Conservation (phyloP, 1,140 invertebrate genomes). For the Elymnias hypermnestra region DNA sequence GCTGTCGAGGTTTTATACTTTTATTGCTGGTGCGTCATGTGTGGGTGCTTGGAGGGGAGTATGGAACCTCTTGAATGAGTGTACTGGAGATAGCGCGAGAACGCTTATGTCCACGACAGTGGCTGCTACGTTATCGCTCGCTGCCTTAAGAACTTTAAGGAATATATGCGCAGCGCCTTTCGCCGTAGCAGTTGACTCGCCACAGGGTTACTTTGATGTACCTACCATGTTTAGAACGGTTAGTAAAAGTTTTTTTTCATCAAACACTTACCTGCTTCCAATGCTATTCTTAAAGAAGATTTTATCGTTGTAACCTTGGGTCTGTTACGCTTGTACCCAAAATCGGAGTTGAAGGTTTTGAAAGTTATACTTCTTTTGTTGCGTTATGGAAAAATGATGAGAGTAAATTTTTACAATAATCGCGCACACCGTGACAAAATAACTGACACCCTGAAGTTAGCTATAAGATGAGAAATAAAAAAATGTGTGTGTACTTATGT, state of each 20-base stretch:
- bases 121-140: conserved; percentile 80
- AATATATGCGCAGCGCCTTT: conserved; percentile 90
- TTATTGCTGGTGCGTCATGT: conserved; percentile 84
- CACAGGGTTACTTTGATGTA: conserved; percentile 86
- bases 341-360: too few species aligned
- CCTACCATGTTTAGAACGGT: conserved; percentile 86
- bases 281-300: too few species aligned
- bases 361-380: too few species aligned
- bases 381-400: too few species aligned
- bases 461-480: too few species aligned
- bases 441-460: too few species aligned
- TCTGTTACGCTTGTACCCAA: too few species aligned
- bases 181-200: conserved; percentile 83
- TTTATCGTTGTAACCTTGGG: too few species aligned
- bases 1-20: conserved; percentile 85
- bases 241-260: too few species aligned
- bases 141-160: conserved; percentile 80
- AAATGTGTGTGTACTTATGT: too few species aligned
- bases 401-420: too few species aligned
- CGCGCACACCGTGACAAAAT: too few species aligned
- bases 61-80: conserved; percentile 85
- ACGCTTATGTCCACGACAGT: conserved; percentile 79
- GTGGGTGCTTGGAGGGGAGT: conserved; percentile 91
- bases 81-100: conserved; percentile 78
- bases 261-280: not conserved